phyloP scores from a whole-genome alignment of 2,888 invertebrate species.

The Nemotelus pantherinus region DNA sequence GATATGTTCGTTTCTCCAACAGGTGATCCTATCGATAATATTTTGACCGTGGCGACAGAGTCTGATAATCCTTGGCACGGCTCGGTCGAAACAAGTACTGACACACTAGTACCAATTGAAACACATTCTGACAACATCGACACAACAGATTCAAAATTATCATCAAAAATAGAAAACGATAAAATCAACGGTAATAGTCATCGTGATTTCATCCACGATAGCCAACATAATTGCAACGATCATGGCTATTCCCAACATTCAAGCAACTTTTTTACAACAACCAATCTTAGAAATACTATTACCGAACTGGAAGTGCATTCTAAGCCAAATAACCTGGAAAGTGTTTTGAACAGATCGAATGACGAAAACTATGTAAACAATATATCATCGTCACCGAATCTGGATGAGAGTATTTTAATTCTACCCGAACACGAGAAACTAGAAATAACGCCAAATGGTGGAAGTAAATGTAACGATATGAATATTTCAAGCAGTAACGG shows the following conservation, averaged over 20 bases:
- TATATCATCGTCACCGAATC: slow-evolving; percentile 49
- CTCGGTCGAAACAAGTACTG: slow-evolving; percentile 67
- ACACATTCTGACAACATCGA: slow-evolving; percentile 17
- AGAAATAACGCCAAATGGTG: slow-evolving; percentile 58
- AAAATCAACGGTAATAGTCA: slow-evolving; percentile 12
- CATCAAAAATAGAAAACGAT: slow-evolving; percentile 3
- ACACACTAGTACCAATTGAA: slow-evolving; percentile 65
- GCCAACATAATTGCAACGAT: background rate
- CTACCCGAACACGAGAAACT: slow-evolving; percentile 60
- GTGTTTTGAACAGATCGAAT: background rate
- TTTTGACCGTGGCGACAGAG: slow-evolving; percentile 44
- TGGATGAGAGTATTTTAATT: slow-evolving; percentile 61
- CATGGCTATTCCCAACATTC: background rate
- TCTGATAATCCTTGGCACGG: slow-evolving; percentile 58
- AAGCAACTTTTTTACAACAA: slow-evolving; percentile 25
- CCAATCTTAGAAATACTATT: background rate
- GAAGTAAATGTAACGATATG: slow-evolving; percentile 55
- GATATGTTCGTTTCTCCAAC: slow-evolving; percentile 43
- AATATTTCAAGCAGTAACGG: slow-evolving; percentile 55
- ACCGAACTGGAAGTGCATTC: slow-evolving; percentile 57
- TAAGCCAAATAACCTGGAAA: background rate
- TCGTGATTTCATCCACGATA: background rate
- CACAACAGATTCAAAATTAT: slow-evolving; percentile 50
- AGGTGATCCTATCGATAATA: slow-evolving; percentile 14
- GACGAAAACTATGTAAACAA: background rate